Evolutionary conservation across 2,113 vertebrate species (phyloP), one percentile per base, ranked within the genome.

Genomic region (Acanthochromis polyacanthus): DNA sequence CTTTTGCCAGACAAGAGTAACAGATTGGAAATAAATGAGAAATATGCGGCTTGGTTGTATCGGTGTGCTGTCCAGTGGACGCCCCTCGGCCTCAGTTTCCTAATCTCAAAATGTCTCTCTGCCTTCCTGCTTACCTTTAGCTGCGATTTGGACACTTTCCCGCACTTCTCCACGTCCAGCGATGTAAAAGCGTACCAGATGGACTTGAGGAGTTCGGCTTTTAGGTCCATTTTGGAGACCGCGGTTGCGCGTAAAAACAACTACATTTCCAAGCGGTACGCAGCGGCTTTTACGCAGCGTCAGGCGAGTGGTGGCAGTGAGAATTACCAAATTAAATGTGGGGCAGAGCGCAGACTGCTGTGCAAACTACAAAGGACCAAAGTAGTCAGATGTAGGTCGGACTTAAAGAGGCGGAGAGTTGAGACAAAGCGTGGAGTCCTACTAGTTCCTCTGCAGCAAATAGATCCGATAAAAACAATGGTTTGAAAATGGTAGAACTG

Each of bases 161-260:
- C 94, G 25, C 94, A 94, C 59, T 91, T 91, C 68, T 95, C 94
- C 58, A 91, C 90, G 71, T 95, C 94, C 91, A 95, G 91, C 46
- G 94, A 94, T 5, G 94, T 95, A 85, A 95, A 95, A 20, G 94
- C 94, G 78, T 95, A 94, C 94, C 94, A 95, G 77, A 95, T 93
- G 57, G 94, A 95, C 62, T 95, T 95, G 23, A 95, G 94, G 3
- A 95, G 94, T 45, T 95, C 92, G 40, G 91, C 78, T 89, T 89
- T 93, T 45, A 95, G 61, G 83, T 94, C 93, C 94, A 95, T 95
- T 65, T 70, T 71, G 64, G 68, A 73, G 71, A 82, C 12, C 22
- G 53, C 20, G 17, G 43, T 1, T 9, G 65, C 17, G 89, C 81
- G 78, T 52, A 65, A 48, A 60, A 71, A 36, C 30, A 50, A 16